Evolutionary conservation across 30 jellyfish, hydroid and myxozoan genomes (phyloP).

Genomic region (Hydra vulgaris): DNA sequence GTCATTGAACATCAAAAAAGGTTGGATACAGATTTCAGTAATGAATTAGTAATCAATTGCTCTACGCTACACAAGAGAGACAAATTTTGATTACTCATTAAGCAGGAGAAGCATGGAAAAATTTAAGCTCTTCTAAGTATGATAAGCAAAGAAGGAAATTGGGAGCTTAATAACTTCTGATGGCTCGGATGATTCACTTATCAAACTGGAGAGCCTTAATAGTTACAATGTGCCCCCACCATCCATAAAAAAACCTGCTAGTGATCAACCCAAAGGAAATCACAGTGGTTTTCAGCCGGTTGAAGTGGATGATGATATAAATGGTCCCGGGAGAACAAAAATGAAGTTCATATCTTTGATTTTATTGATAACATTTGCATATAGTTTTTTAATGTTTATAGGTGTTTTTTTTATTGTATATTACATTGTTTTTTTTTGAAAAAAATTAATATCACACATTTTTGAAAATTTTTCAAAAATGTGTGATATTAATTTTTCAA

Average conservation of each 20-base stretch:
- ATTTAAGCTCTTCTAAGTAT: background rate
- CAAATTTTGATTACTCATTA: slow-evolving; percentile 24
- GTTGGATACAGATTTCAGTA: slow-evolving; percentile 30
- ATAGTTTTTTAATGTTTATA: too few species aligned
- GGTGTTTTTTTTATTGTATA: too few species aligned
- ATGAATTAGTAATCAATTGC: slow-evolving; percentile 35
- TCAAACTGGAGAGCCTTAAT: slow-evolving; percentile 2
- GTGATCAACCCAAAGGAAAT: background rate
- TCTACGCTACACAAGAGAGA: slow-evolving; percentile 28
- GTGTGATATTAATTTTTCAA: too few species aligned
- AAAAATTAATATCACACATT: too few species aligned
- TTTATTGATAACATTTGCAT: too few species aligned
- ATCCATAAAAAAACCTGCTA: background rate
- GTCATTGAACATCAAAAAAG: slow-evolving; percentile 15
- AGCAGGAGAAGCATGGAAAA: slow-evolving; percentile 34
- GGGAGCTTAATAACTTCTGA: slow-evolving; percentile 18
- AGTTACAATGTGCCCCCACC: slow-evolving; percentile 20
- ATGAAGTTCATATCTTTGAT: too few species aligned
- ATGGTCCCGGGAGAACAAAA: too few species aligned
- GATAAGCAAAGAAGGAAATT: background rate
- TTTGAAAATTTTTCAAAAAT: too few species aligned
- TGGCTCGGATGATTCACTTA: slow-evolving; percentile 3
- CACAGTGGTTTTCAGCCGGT: too few species aligned
- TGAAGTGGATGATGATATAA: too few species aligned
- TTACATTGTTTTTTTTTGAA: too few species aligned